phyloP scores from a whole-genome alignment of 2,113 vertebrate species.

The Thinocorus orbignyianus region DNA sequence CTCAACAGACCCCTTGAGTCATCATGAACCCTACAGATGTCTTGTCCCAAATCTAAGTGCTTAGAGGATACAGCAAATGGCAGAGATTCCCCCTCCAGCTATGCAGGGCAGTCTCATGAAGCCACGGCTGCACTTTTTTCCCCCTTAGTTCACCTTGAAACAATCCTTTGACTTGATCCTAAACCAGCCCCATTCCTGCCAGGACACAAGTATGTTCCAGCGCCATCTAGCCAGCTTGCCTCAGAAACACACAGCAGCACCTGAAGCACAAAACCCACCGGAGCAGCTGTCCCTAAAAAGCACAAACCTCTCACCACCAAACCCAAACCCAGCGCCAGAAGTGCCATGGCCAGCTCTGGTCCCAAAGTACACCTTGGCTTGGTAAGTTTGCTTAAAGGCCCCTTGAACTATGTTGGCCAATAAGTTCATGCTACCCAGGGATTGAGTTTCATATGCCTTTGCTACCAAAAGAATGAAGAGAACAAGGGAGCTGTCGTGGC shows the following conservation, averaged over 20 bases:
- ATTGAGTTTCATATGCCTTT: background rate
- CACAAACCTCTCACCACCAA: background rate
- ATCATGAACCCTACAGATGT: background rate
- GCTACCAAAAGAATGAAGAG: background rate
- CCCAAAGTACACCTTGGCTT: background rate
- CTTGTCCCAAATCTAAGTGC: background rate
- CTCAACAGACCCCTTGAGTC: background rate
- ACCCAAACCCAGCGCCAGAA: background rate
- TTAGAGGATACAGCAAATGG: background rate
- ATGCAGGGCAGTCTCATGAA: background rate
- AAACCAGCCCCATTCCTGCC: background rate
- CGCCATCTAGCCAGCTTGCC: slow-evolving; percentile 42
- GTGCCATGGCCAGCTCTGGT: background rate
- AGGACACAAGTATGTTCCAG: slow-evolving; percentile 1
- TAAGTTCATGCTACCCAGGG: background rate
- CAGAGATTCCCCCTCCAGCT: background rate
- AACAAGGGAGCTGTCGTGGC: background rate
- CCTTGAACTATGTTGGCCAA: background rate
- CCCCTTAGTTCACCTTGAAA: background rate
- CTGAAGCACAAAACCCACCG: accelerated
- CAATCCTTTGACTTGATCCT: background rate
- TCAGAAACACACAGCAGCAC: background rate
- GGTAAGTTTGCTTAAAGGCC: background rate
- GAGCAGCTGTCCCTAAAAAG: background rate
- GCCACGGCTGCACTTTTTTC: background rate